Evolutionary conservation across 2,113 vertebrate species (phyloP).

Genomic region (Calyptomena viridis): DNA sequence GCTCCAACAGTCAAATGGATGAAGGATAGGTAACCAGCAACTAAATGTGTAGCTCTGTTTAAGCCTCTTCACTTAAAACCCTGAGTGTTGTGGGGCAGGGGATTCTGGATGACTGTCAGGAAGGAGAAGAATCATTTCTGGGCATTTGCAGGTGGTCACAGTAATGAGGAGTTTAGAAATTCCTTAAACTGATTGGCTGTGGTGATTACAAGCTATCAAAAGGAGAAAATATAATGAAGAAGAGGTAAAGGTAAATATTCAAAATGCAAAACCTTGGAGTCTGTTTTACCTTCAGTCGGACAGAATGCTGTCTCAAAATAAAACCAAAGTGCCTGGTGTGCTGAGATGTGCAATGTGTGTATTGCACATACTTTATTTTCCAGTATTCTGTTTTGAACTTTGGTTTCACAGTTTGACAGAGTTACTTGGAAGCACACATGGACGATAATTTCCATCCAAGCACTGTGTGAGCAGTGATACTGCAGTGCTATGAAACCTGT

Average conservation of each 20-base stretch:
- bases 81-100: neutral
- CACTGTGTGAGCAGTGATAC: neutral
- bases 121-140: neutral
- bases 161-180: neutral
- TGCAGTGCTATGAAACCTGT: neutral
- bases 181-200: neutral
- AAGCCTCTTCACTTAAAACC: neutral
- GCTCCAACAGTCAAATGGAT: conserved; percentile 95
- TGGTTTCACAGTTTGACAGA: neutral
- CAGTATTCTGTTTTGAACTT: neutral
- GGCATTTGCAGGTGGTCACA: neutral
- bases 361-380: neutral
- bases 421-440: neutral
- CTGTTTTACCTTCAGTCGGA: neutral
- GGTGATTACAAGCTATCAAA: neutral
- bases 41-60: conserved; percentile 26
- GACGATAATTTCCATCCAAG: neutral
- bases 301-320: neutral
- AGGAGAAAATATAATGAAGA: neutral
- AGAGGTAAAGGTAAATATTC: neutral
- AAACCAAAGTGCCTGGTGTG: neutral
- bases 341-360: neutral
- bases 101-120: neutral
- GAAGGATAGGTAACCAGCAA: conserved; percentile 95
- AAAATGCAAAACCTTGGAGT: neutral